Evolutionary conservation across 1,140 invertebrate genomes (phyloP).

Genomic region (Bombus consobrinus): DNA sequence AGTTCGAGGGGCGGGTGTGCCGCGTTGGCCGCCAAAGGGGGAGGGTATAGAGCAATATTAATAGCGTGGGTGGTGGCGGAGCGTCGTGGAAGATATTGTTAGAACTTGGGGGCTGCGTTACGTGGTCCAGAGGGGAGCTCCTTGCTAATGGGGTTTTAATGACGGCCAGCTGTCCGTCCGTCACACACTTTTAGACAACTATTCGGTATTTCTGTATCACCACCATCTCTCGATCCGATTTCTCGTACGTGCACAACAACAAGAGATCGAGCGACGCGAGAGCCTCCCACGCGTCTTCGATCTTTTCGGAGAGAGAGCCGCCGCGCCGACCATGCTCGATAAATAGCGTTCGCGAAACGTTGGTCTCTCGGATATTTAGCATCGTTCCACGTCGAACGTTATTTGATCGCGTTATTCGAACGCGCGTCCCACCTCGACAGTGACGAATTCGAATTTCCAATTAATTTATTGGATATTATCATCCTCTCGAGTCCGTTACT

Average conservation of each 20-base stretch:
- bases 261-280: slow-evolving; percentile 21
- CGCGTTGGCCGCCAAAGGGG: slow-evolving; percentile 43
- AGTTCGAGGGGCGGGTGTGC: not conserved
- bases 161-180: slow-evolving; percentile 83
- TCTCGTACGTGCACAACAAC: slow-evolving; percentile 18
- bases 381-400: not conserved
- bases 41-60: slow-evolving; percentile 76
- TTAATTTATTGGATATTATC: slow-evolving; percentile 3
- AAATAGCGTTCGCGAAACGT: slow-evolving; percentile 35
- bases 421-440: not conserved
- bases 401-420: too few relatives aligned
- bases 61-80: slow-evolving; percentile 79
- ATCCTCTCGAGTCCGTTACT: too few relatives aligned
- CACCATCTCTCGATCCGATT: slow-evolving; percentile 69
- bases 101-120: slow-evolving; percentile 77
- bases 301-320: not conserved
- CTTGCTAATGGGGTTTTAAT: slow-evolving; percentile 83
- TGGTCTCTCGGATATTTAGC: slow-evolving; percentile 14
- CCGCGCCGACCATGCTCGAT: not conserved
- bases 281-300: not conserved
- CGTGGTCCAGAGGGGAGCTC: slow-evolving; percentile 69
- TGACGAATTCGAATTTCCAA: slow-evolving; percentile 10
- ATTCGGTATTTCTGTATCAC: slow-evolving; percentile 72
- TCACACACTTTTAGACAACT: slow-evolving; percentile 79
- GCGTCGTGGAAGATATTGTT: slow-evolving; percentile 79